Evolutionary conservation across 2,888 invertebrate species (phyloP).

Genomic region (Diloba caeruleocephala): DNA sequence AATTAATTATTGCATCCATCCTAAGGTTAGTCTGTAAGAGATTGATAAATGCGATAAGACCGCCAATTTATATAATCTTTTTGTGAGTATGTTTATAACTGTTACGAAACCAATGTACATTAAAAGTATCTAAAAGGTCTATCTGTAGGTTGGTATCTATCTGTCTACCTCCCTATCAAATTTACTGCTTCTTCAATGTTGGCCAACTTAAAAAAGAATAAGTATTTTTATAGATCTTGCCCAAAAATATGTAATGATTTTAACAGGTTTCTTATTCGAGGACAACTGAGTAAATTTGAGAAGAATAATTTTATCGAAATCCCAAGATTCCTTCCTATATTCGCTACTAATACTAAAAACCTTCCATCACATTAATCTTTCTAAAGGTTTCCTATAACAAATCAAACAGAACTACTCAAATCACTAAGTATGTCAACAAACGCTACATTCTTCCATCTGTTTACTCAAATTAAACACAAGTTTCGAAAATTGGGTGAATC

Average conservation of each 20-base stretch:
- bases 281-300: background rate
- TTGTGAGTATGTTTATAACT: too few relatives aligned
- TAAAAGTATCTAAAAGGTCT: too few relatives aligned
- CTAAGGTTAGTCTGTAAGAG: too few relatives aligned
- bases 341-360: background rate
- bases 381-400: background rate
- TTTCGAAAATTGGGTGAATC: conserved; percentile 71
- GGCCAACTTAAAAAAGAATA: background rate
- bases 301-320: background rate
- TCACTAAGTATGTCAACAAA: conserved; percentile 50
- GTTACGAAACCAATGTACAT: too few relatives aligned
- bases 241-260: too few relatives aligned
- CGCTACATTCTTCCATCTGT: conserved; percentile 39
- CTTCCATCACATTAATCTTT: background rate
- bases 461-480: conserved; percentile 55
- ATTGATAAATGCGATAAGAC: too few relatives aligned
- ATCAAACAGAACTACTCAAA: conserved; percentile 14
- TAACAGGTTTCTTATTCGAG: background rate
- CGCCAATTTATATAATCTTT: too few relatives aligned
- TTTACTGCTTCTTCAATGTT: too few relatives aligned
- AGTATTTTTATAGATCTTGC: background rate
- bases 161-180: too few relatives aligned
- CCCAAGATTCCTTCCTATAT: background rate
- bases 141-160: too few relatives aligned
- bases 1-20: too few relatives aligned